These are phyloP conservation scores for Patella caerulea DNA, from an alignment of 2,888 invertebrate genomes.

Conservation along the genomic window DNA sequence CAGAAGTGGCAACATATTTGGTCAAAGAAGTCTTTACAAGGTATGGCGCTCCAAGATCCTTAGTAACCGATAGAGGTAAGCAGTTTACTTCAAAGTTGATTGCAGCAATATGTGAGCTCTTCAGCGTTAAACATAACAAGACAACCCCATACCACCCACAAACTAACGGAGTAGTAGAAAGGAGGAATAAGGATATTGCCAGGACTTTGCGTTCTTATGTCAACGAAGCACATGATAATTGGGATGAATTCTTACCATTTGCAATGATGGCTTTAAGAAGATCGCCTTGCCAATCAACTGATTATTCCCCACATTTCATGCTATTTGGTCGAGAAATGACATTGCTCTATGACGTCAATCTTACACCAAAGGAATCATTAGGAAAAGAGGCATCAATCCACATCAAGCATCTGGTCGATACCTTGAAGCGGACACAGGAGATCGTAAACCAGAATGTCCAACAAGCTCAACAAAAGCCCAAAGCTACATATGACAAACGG, in stretches of 20 bases:
- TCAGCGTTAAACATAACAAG: constrained; percentile 33
- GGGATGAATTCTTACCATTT: constrained; percentile 15
- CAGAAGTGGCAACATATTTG: constrained; percentile 37
- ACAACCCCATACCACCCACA: constrained; percentile 41
- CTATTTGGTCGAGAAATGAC: constrained; percentile 41
- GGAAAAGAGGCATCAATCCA: too few relatives aligned
- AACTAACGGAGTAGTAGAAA: constrained; percentile 40
- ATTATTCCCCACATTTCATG: constrained; percentile 35
- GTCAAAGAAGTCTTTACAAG: too few relatives aligned
- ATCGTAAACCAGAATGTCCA: too few relatives aligned
- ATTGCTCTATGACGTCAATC: constrained; percentile 31
- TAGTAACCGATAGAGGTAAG: constrained; percentile 40
- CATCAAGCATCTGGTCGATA: too few relatives aligned
- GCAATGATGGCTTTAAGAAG: constrained; percentile 21
- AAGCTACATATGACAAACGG: too few relatives aligned
- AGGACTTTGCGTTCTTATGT: constrained; percentile 20
- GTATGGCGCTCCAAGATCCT: constrained; percentile 37
- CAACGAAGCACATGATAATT: constrained; percentile 15
- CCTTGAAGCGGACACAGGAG: too few relatives aligned
- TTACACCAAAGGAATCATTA: too few relatives aligned
- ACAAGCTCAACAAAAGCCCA: too few relatives aligned
- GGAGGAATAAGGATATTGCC: constrained; percentile 29
- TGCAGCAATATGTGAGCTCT: constrained; percentile 37
- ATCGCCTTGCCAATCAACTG: constrained; percentile 30
- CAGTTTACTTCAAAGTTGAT: constrained; percentile 40